Conservation (phyloP, 2,797 vertebrate genomes). For the Amphiprion clarkii region DNA sequence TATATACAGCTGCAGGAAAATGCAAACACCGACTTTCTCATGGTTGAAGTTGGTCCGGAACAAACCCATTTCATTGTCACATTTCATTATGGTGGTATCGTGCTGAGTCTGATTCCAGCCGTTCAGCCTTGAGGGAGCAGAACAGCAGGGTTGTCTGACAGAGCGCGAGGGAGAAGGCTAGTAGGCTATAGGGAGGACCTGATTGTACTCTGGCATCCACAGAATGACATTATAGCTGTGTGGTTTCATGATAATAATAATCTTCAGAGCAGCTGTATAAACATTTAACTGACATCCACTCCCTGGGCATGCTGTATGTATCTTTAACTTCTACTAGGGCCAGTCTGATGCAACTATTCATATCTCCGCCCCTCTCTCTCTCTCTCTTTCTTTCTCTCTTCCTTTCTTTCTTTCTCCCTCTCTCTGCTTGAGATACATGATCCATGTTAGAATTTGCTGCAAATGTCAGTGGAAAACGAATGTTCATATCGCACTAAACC, state of each 20-base stretch:
- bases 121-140: slow-evolving; percentile 63
- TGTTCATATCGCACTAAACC: slow-evolving; percentile 66
- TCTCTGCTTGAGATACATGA: slow-evolving; percentile 59
- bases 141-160: slow-evolving; percentile 61
- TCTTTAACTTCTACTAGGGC: slow-evolving; percentile 85
- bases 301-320: slow-evolving; percentile 85
- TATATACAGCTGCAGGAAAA: slow-evolving; percentile 38
- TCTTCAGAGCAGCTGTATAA: slow-evolving; percentile 90
- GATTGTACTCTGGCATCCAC: slow-evolving; percentile 87
- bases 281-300: slow-evolving; percentile 89
- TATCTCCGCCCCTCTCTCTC: slow-evolving; percentile 75
- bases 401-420: slow-evolving; percentile 15
- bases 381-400: slow-evolving; percentile 1
- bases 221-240: slow-evolving; percentile 89
- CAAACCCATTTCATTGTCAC: slow-evolving; percentile 71
- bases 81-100: slow-evolving; percentile 67
- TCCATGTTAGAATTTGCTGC: slow-evolving; percentile 73
- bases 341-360: slow-evolving; percentile 84
- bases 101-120: slow-evolving; percentile 58
- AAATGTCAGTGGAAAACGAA: slow-evolving; percentile 76
- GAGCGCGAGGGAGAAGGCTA: slow-evolving; percentile 66
- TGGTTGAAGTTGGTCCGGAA: slow-evolving; percentile 36
- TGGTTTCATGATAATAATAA: slow-evolving; percentile 91
- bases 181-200: slow-evolving; percentile 82
- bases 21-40: slow-evolving; percentile 42